These are phyloP conservation scores for Horisme vitalbata DNA, from an alignment of 2,888 invertebrate genomes.

Conservation along the genomic window DNA sequence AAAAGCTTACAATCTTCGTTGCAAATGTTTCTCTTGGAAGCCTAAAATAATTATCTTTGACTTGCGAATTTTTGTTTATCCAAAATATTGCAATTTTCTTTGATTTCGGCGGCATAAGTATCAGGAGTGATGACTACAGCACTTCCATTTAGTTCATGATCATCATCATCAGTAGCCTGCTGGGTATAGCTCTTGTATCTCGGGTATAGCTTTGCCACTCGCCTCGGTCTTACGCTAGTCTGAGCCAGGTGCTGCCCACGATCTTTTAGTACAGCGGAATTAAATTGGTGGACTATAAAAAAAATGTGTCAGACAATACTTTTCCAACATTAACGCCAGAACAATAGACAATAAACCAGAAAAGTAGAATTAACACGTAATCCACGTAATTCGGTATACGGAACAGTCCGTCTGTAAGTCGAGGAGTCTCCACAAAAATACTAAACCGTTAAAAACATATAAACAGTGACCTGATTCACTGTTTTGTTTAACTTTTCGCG, in stretches of 20 bases:
- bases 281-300: too few relatives aligned
- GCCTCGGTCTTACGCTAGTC: too few relatives aligned
- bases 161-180: too few relatives aligned
- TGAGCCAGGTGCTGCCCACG: too few relatives aligned
- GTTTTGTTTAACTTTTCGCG: constrained; percentile 47
- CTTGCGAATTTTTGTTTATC: not conserved
- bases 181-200: too few relatives aligned
- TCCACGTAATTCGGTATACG: constrained; percentile 54
- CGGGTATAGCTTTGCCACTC: too few relatives aligned
- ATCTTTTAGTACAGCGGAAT: too few relatives aligned
- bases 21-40: constrained; percentile 20
- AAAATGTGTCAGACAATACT: too few relatives aligned
- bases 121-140: too few relatives aligned
- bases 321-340: not conserved
- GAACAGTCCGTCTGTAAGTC: constrained; percentile 36
- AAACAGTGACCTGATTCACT: constrained; percentile 52
- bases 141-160: too few relatives aligned
- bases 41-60: constrained; percentile 9
- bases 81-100: not conserved
- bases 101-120: too few relatives aligned
- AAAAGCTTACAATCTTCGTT: constrained; percentile 22
- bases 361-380: constrained; percentile 31
- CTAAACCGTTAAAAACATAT: constrained; percentile 53
- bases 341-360: constrained; percentile 13
- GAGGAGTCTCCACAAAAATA: constrained; percentile 33